phyloP scores from a whole-genome alignment of 30 jellyfish, hydroid and myxozoan species.

The Chrysaora quinquecirrha region DNA sequence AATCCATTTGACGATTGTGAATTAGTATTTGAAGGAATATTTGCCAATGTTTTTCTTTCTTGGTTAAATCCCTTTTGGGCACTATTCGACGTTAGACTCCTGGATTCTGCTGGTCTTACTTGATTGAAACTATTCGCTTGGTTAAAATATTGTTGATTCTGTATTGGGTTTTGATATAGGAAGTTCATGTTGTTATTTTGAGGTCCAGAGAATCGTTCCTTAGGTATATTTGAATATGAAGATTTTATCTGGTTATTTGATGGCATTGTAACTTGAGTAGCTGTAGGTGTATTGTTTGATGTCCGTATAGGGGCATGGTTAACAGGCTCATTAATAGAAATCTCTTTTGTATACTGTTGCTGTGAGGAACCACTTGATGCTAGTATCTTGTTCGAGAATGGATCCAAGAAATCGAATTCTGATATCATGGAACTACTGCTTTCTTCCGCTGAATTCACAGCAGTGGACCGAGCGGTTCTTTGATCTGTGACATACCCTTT shows the following conservation, averaged over 20 bases:
- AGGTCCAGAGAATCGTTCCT: no score
- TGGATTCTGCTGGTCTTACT: background rate
- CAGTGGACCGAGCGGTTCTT: background rate
- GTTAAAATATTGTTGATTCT: no score
- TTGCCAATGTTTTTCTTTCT: background rate
- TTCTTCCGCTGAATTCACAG: background rate
- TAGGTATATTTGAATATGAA: no score
- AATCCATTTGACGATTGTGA: constrained; percentile 23
- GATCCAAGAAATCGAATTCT: background rate
- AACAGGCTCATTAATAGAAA: no score
- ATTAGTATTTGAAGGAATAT: background rate
- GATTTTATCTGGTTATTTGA: no score
- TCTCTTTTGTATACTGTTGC: no score
- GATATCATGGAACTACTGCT: background rate
- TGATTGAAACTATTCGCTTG: no score
- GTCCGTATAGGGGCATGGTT: no score
- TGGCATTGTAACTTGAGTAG: no score
- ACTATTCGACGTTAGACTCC: background rate
- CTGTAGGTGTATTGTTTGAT: no score
- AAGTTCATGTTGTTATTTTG: no score
- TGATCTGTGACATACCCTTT: background rate
- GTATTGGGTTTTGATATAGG: no score
- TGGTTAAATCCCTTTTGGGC: background rate
- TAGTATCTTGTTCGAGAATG: background rate
- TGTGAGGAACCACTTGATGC: background rate